These are phyloP conservation scores for Chiloscyllium plagiosum DNA, from an alignment of 2,113 vertebrate species.

Conservation along the genomic window DNA sequence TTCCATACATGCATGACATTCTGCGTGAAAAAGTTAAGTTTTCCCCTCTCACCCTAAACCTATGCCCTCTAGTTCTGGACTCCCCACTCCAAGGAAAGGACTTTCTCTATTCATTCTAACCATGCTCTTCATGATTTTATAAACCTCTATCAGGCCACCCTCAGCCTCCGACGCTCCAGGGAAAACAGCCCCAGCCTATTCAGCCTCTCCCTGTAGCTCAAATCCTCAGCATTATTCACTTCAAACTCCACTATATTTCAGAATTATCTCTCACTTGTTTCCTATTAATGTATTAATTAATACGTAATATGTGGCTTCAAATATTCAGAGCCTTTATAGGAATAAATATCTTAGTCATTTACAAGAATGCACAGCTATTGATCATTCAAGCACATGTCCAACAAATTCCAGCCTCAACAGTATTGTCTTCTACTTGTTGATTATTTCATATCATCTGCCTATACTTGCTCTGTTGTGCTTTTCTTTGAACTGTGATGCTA, in stretches of 20 bases:
- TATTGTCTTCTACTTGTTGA: neutral
- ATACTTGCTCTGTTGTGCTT: neutral
- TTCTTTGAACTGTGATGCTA: neutral
- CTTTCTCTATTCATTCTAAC: no score
- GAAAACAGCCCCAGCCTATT: no score
- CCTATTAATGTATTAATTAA: neutral
- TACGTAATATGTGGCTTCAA: neutral
- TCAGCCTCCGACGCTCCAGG: no score
- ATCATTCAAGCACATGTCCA: neutral
- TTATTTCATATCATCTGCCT: neutral
- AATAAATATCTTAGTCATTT: neutral
- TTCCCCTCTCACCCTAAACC: no score
- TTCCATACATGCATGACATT: no score
- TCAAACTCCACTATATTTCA: neutral
- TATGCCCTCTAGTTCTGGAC: no score
- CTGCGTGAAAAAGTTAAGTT: no score
- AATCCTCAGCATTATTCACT: neutral
- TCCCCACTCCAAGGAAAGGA: no score
- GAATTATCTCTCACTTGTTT: neutral
- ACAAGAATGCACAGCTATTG: neutral
- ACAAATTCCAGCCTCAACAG: neutral
- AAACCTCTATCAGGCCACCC: no score
- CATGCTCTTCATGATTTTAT: no score
- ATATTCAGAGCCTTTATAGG: neutral
- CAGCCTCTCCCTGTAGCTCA: no score